phyloP scores from a whole-genome alignment of 2,797 vertebrate species.

The Takifugu ocellatus region DNA sequence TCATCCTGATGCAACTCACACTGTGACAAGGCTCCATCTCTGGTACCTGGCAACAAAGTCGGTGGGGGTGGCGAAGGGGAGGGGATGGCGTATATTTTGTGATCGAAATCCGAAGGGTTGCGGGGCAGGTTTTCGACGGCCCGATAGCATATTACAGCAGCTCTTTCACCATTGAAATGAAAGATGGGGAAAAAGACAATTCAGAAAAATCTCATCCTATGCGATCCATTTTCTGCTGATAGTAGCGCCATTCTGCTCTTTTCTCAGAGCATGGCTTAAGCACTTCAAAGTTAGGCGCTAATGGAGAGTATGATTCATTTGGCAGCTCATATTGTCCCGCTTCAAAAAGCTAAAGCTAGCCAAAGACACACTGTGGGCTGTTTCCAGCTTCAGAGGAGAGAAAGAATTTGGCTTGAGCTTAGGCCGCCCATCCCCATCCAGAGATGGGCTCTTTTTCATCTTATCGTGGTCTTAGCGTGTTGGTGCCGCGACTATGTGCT shows the following conservation, averaged over 20 bases:
- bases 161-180: constrained; percentile 14
- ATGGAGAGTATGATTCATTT: constrained; percentile 66
- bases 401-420: constrained; percentile 75
- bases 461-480: constrained; percentile 73
- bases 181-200: constrained; percentile 27
- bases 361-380: constrained; percentile 65
- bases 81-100: constrained; percentile 46
- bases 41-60: constrained; percentile 65
- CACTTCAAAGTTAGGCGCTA: constrained; percentile 69
- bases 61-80: constrained; percentile 31
- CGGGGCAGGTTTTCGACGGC: constrained; percentile 48
- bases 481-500: constrained; percentile 81
- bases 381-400: constrained; percentile 69
- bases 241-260: constrained; percentile 20
- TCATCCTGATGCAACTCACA: constrained; percentile 67
- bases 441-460: constrained; percentile 73
- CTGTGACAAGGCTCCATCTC: constrained; percentile 69
- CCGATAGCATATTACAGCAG: constrained; percentile 3
- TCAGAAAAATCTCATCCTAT: constrained; percentile 42
- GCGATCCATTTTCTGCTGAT: constrained; percentile 38
- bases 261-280: constrained; percentile 56
- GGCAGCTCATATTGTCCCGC: constrained; percentile 70
- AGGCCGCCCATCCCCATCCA: constrained; percentile 74
- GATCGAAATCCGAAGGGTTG: constrained; percentile 58
- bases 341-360: constrained; percentile 69